Percentiles rank a stretch among this genome's conserved stretches.
These are phyloP conservation scores for Indicator indicator DNA, from an alignment of 2,113 vertebrate genomes.

Conservation along the genomic window DNA sequence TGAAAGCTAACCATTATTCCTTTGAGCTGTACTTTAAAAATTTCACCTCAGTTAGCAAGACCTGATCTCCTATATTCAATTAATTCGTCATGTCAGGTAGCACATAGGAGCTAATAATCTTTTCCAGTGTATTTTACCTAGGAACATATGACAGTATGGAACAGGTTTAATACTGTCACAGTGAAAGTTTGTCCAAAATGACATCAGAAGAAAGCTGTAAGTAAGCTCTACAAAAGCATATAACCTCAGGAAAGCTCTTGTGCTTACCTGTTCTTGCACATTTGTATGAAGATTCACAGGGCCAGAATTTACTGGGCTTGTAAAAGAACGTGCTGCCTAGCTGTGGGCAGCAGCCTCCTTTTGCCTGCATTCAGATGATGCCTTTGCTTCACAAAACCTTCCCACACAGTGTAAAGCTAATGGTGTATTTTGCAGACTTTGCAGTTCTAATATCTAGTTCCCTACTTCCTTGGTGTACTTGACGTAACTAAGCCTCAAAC, in stretches of 20 bases:
- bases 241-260: not conserved
- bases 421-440: rapidly evolving
- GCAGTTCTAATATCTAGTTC: not conserved
- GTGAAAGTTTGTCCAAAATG: not conserved
- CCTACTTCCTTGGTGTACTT: not conserved
- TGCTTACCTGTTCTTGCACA: not conserved
- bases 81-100: not conserved
- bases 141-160: not conserved
- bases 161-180: not conserved
- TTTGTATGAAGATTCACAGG: not conserved
- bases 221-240: not conserved
- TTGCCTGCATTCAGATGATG: not conserved
- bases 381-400: not conserved
- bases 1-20: not conserved
- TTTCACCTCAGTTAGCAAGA: not conserved
- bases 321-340: not conserved
- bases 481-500: not conserved
- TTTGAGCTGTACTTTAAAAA: not conserved
- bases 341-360: not conserved
- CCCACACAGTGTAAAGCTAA: not conserved
- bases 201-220: not conserved
- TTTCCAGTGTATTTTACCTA: not conserved
- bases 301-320: not conserved
- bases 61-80: not conserved
- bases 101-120: not conserved